Evolutionary conservation across 2,888 invertebrate species (phyloP).

Genomic region (Melipona bicolor): DNA sequence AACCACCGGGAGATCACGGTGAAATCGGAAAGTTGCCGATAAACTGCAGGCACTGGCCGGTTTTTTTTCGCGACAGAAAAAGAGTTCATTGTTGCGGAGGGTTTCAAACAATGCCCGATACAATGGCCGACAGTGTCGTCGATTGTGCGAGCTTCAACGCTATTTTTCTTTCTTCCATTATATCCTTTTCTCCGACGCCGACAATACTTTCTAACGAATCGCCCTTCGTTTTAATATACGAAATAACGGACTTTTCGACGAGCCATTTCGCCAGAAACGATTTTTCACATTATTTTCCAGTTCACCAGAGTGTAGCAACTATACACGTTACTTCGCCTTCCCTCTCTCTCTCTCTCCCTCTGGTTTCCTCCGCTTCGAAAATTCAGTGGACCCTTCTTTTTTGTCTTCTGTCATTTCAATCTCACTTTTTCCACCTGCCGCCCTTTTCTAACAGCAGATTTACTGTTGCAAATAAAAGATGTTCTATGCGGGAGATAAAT

Average conservation of each 20-base stretch:
- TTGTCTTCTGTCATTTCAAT: not conserved
- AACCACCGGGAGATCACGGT: not conserved
- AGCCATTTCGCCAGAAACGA: slow-evolving; percentile 9
- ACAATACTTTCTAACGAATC: slow-evolving; percentile 74
- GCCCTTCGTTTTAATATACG: slow-evolving; percentile 52
- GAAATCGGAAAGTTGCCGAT: slow-evolving; percentile 22
- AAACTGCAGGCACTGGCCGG: not conserved
- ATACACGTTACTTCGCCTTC: not conserved
- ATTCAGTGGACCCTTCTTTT: not conserved
- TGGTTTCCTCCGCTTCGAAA: not conserved
- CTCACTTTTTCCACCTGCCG: not conserved
- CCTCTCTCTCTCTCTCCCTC: not conserved
- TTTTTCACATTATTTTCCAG: slow-evolving; percentile 21
- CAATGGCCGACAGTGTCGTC: slow-evolving; percentile 61
- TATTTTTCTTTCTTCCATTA: slow-evolving; percentile 46
- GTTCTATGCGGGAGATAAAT: not conserved
- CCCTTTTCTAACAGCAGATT: not conserved
- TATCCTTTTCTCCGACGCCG: slow-evolving; percentile 45
- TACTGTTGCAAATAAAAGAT: not conserved
- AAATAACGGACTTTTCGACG: slow-evolving; percentile 47
- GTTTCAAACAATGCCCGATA: slow-evolving; percentile 67
- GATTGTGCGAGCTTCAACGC: slow-evolving; percentile 44
- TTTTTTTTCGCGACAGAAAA: slow-evolving; percentile 52
- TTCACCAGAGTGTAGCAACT: not conserved
- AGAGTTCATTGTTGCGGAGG: slow-evolving; percentile 67